phyloP scores from a whole-genome alignment of 1,140 invertebrate genomes.

The Sinella curviseta region DNA sequence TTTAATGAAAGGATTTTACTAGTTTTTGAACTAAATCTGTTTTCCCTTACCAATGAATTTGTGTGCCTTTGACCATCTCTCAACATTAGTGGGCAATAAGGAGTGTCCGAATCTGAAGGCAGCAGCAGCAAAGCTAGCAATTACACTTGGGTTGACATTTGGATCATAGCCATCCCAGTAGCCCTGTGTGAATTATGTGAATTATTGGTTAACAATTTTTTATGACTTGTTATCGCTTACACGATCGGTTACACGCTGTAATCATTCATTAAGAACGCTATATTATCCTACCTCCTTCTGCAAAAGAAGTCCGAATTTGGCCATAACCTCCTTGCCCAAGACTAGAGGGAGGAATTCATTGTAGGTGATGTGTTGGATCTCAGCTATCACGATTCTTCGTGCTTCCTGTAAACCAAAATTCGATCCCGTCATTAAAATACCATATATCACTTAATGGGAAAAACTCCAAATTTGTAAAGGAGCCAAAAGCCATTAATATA shows the following conservation, averaged over 20 bases:
- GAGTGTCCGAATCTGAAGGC: conserved; percentile 62
- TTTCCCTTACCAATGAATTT: conserved; percentile 57
- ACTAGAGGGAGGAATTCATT: conserved; percentile 93
- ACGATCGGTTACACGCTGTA: not conserved
- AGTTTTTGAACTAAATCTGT: not conserved
- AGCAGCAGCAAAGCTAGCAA: conserved; percentile 56
- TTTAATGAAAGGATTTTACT: no score
- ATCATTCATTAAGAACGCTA: not conserved
- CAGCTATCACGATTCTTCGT: conserved; percentile 81
- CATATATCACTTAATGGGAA: no score
- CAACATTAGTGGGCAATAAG: conserved; percentile 58
- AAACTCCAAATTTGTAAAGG: not conserved
- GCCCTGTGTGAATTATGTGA: conserved; percentile 55
- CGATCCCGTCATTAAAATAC: conserved; percentile 31
- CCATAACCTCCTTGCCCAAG: conserved; percentile 88
- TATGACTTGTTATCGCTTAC: not conserved
- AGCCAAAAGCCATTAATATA: not conserved
- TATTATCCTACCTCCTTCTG: conserved; percentile 69
- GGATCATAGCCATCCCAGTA: conserved; percentile 63
- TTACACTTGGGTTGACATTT: conserved; percentile 55
- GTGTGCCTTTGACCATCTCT: conserved; percentile 59
- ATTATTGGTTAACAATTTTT: not conserved
- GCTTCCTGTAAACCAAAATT: conserved; percentile 65
- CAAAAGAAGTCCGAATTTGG: conserved; percentile 81
- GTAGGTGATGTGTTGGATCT: conserved; percentile 90